Evolutionary conservation across 2,113 vertebrate species (phyloP).

Genomic region (Phalacrocorax aristotelis): DNA sequence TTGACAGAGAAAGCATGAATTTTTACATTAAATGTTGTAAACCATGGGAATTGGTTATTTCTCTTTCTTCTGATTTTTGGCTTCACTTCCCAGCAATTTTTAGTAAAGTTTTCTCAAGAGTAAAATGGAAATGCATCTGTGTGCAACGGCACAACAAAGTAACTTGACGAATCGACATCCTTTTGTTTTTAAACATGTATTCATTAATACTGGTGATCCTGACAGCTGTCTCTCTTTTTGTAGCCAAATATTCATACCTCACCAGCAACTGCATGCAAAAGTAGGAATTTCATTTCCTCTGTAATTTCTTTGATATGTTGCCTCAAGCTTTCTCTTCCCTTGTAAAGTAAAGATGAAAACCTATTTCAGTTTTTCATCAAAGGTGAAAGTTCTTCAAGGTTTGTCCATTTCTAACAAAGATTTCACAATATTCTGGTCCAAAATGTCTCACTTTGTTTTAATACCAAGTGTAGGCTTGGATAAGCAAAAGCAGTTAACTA

Average conservation of each 20-base stretch:
- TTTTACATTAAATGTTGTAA: constrained; percentile 51
- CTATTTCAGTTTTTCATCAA: background rate
- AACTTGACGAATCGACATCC: fast-evolving
- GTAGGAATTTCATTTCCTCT: background rate
- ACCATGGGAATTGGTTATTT: background rate
- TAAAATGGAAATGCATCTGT: background rate
- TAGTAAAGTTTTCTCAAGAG: background rate
- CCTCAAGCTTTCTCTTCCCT: background rate
- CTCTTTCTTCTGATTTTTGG: constrained; percentile 24
- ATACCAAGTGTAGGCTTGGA: background rate
- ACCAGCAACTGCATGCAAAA: background rate
- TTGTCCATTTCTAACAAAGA: constrained; percentile 7
- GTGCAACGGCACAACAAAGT: background rate
- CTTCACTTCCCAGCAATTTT: background rate
- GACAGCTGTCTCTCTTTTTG: background rate
- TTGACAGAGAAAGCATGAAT: background rate
- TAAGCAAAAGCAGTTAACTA: background rate
- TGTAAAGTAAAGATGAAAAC: background rate
- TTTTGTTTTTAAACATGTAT: background rate
- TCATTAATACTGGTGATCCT: background rate
- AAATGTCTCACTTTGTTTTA: background rate
- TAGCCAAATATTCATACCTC: background rate
- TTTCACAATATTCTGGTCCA: background rate
- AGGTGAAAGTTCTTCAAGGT: constrained; percentile 18
- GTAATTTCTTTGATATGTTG: background rate